phyloP scores from a whole-genome alignment of 2,888 invertebrate genomes.

The Drosophila merina region DNA sequence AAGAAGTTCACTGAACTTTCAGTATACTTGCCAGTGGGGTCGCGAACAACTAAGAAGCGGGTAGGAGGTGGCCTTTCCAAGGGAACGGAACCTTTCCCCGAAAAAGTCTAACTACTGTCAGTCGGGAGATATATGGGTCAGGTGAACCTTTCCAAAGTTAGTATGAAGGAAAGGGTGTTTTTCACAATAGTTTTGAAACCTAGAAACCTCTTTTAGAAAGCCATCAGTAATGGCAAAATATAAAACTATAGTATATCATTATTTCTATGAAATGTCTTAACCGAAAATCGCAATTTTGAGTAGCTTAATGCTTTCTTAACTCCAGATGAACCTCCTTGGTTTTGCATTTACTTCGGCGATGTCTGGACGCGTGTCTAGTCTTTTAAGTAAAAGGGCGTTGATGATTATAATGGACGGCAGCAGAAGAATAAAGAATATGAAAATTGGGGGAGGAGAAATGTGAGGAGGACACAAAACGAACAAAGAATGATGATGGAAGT shows the following conservation, averaged over 20 bases:
- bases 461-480: constrained; percentile 11
- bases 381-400: constrained; percentile 56
- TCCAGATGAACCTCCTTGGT: not conserved
- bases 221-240: not conserved
- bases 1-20: constrained; percentile 35
- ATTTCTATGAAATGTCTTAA: not conserved
- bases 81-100: constrained; percentile 34
- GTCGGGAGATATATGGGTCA: constrained; percentile 35
- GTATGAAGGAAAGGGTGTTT: constrained; percentile 4
- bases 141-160: constrained; percentile 18
- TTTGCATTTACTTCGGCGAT: constrained; percentile 14
- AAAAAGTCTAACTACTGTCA: constrained; percentile 26
- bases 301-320: not conserved
- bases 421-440: constrained; percentile 24
- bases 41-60: constrained; percentile 4
- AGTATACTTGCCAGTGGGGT: constrained; percentile 10
- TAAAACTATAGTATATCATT: not conserved
- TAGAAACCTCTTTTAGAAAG: constrained; percentile 12
- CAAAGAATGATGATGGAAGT: constrained; percentile 18
- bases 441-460: not conserved
- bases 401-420: constrained; percentile 56
- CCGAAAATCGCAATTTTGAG: not conserved
- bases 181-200: constrained; percentile 3
- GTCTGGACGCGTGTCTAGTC: constrained; percentile 37
- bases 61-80: constrained; percentile 25